These are phyloP conservation scores for Folsomia manolachei DNA, from an alignment of 2,888 invertebrate species.

Conservation along the genomic window DNA sequence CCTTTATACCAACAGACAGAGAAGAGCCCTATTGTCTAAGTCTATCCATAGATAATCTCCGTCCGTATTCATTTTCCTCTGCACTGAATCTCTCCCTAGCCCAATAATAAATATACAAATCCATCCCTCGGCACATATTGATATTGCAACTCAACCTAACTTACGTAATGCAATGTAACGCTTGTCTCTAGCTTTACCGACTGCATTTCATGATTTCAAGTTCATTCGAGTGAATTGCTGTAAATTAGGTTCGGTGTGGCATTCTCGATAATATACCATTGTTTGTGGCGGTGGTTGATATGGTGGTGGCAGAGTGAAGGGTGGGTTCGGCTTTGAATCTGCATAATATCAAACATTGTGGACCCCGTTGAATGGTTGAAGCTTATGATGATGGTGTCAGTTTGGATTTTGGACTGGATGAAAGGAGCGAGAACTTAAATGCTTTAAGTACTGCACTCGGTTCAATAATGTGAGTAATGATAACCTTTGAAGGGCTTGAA, in stretches of 20 bases:
- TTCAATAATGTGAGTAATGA: not conserved
- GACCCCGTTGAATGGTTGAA: not conserved
- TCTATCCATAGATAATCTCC: too few relatives aligned
- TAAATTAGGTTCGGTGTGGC: conserved; percentile 16
- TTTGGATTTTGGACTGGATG: not conserved
- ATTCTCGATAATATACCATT: not conserved
- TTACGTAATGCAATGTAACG: not conserved
- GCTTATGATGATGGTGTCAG: not conserved
- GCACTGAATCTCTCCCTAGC: not conserved
- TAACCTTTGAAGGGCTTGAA: not conserved
- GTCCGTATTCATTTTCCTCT: too few relatives aligned
- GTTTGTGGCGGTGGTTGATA: not conserved
- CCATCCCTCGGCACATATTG: not conserved
- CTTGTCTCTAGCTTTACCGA: not conserved
- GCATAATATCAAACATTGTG: too few relatives aligned
- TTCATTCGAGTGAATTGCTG: conserved; percentile 15
- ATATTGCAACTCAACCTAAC: too few relatives aligned
- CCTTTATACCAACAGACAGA: too few relatives aligned
- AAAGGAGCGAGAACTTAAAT: not conserved
- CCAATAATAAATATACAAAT: not conserved
- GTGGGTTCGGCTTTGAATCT: not conserved
- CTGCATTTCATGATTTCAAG: conserved; percentile 12
- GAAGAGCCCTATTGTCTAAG: too few relatives aligned
- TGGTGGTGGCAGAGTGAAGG: not conserved
- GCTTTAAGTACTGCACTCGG: not conserved